Base-by-base conservation (phyloP, 2,888 invertebrate genomes). In the Chaetogeoica ovagalla region DNA sequence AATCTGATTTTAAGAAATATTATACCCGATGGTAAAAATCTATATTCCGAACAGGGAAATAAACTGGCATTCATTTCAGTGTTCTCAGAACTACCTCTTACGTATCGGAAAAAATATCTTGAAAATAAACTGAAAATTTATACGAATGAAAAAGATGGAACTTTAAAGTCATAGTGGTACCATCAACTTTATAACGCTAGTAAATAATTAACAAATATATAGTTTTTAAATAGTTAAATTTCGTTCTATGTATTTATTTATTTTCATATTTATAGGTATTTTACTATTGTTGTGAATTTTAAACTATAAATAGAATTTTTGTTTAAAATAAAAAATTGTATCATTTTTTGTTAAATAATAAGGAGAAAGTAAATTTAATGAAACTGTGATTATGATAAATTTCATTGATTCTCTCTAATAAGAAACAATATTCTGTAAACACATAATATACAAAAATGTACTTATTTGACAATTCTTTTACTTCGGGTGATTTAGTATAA, bases 1-100 rank as follows among this genome's bases (percentile, higher is more conserved):
- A 95, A 95, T 86, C 89, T 91, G 84, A 93, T 93, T 0, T 85
- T 94, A 23, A 88, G 93, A 83, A 87, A 88, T 82, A 85, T 94
- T 15, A 87, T 93, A 87, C 85, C 86, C 30, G 87, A 89, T 69
- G 93, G 92, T 0, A 89, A 90, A 84, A 87, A 86, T 11, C 86
- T 88, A 72, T 94, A 90, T 85, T 91, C 91, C 55, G 88, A 88
- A 66, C 85, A 88, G 82, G 94, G 94, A 15, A 93, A 94, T 87
- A 91, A 91, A 84, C 90, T 90, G 84, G 90, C 88, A 85, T 86
- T 90, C 21, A 81, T 94, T 73, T 90, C 91, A 83, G 91, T 90
- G 23, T 82, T 94, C 71, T 90, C 91, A 83, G 91, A 90, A 73
- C 83, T 91, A 82, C 91, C 93, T 0, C 83, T 93, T 66, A 87